These are phyloP conservation scores for Pectinophora gossypiella DNA, from an alignment of 1,140 invertebrate species.

Conservation along the genomic window DNA sequence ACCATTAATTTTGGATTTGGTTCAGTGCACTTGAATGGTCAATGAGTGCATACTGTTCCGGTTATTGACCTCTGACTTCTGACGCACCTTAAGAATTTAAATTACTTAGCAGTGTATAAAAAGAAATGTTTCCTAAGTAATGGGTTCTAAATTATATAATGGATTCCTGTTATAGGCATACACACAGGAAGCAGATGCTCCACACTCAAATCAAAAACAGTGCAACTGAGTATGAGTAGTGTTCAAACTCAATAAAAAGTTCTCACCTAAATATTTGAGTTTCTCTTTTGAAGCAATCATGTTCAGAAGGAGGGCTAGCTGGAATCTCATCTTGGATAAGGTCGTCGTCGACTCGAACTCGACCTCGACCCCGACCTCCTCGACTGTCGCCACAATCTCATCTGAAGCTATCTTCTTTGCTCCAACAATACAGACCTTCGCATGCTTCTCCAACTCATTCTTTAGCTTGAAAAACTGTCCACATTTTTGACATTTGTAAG, in stretches of 20 bases:
- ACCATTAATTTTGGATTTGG: background rate
- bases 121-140: background rate
- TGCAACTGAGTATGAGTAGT: conserved; percentile 37
- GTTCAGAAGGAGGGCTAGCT: conserved; percentile 86
- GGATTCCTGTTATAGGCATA: conserved; percentile 53
- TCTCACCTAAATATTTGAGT: conserved; percentile 84
- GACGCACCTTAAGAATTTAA: background rate
- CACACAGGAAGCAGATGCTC: conserved; percentile 64
- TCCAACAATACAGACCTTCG: conserved; percentile 67
- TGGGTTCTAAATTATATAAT: conserved; percentile 12
- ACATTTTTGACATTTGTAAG: conserved; percentile 83
- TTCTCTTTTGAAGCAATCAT: conserved; percentile 87
- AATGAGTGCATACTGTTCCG: background rate
- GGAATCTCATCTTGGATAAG: conserved; percentile 84
- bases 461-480: conserved; percentile 86
- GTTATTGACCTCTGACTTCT: background rate
- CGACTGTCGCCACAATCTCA: conserved; percentile 46
- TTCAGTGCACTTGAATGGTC: background rate
- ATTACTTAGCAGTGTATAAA: background rate
- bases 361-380: conserved; percentile 48
- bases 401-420: conserved; percentile 30
- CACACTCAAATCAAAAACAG: conserved; percentile 52
- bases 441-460: conserved; percentile 80
- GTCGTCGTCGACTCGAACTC: conserved; percentile 76
- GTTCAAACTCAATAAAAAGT: conserved; percentile 23